These are phyloP conservation scores for Takifugu flavidus DNA, from an alignment of 2,113 vertebrate species.

Conservation along the genomic window DNA sequence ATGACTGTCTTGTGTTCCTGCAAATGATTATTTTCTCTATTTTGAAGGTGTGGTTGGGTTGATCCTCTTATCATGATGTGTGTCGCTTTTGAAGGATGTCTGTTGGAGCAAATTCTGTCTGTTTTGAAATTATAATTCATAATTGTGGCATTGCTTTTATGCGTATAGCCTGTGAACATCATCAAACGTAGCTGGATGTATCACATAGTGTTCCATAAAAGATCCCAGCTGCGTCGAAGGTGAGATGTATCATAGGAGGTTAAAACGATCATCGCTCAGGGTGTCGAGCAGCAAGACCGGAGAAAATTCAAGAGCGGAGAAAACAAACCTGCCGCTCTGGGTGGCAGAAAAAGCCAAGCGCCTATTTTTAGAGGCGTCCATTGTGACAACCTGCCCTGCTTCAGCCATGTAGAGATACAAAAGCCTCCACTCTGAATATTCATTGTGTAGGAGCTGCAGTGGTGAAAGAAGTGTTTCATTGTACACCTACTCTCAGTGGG, in stretches of 20 bases:
- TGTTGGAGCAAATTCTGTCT: neutral
- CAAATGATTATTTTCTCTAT: constrained; percentile 40
- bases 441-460: constrained; percentile 19
- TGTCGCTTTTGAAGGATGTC: constrained; percentile 1
- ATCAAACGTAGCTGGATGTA: neutral
- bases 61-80: constrained; percentile 4
- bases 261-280: constrained; percentile 35
- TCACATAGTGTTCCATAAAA: constrained; percentile 2
- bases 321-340: constrained; percentile 65
- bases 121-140: neutral
- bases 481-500: neutral
- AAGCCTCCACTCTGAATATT: constrained; percentile 39
- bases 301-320: constrained; percentile 27
- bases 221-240: constrained; percentile 4
- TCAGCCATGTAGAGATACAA: constrained; percentile 51
- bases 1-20: constrained; percentile 37
- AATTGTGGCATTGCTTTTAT: neutral
- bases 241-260: constrained; percentile 12
- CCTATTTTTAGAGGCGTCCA: constrained; percentile 76
- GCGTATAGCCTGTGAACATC: neutral
- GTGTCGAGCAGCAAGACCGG: constrained; percentile 34
- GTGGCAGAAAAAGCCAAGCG: constrained; percentile 50
- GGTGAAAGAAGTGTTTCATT: constrained; percentile 13
- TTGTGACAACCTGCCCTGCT: constrained; percentile 64
- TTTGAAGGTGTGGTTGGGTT: constrained; percentile 13